phyloP scores from a whole-genome alignment of 2,888 invertebrate genomes.

The Parnassius apollo region DNA sequence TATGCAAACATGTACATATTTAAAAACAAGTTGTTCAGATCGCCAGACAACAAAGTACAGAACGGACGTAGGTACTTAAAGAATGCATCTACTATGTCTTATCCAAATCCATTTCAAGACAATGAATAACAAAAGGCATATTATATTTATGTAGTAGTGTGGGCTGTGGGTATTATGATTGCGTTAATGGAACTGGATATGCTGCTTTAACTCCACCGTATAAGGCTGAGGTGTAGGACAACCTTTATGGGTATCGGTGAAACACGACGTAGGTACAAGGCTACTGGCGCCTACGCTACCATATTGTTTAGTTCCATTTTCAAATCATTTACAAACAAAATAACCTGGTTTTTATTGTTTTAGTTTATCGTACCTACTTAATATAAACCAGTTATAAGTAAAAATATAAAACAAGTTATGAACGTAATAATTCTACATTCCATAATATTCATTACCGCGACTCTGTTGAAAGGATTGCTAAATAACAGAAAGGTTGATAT shows the following conservation, averaged over 20 bases:
- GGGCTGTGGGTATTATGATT: constrained; percentile 18
- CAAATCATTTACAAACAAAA: constrained; percentile 5
- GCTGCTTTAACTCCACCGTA: constrained; percentile 41
- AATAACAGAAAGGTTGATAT: too few relatives aligned
- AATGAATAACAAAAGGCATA: constrained; percentile 16
- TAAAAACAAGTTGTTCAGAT: constrained; percentile 1
- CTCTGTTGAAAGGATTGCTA: too few relatives aligned
- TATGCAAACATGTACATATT: constrained; percentile 14
- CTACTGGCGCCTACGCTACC: constrained; percentile 58
- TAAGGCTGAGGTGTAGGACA: constrained; percentile 47
- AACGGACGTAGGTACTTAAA: background rate
- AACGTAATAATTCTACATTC: too few relatives aligned
- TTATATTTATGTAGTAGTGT: constrained; percentile 20
- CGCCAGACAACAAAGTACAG: constrained; percentile 1
- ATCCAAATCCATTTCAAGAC: constrained; percentile 14
- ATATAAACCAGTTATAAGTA: too few relatives aligned
- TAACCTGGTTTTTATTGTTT: constrained; percentile 1
- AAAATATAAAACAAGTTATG: too few relatives aligned
- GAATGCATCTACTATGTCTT: constrained; percentile 14
- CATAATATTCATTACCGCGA: too few relatives aligned
- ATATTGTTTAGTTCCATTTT: constrained; percentile 22
- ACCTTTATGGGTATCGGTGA: constrained; percentile 50
- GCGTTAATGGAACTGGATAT: constrained; percentile 13
- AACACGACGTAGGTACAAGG: constrained; percentile 59
- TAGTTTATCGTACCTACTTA: background rate